Percentiles rank a stretch among this genome's conserved stretches.
Evolutionary conservation across 2,113 vertebrate species (phyloP).

Genomic region (Apeltes quadracus): DNA sequence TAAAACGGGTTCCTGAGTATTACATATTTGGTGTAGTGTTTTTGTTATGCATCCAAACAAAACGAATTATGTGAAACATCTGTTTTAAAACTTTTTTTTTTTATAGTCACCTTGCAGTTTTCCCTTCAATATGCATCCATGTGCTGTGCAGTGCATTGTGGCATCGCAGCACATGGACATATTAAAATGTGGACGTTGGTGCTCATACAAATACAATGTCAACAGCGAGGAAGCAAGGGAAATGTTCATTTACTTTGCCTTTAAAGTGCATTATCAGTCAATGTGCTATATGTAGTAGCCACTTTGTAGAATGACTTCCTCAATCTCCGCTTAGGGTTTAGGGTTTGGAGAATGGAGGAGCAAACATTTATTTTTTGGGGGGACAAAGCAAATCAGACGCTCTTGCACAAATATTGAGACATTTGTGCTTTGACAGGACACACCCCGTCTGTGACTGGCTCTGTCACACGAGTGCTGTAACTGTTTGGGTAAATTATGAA

Average conservation of each 20-base stretch:
- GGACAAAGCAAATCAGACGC: constrained; percentile 29
- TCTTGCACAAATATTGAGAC: constrained; percentile 1
- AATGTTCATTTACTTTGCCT: neutral
- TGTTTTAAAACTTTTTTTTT: neutral
- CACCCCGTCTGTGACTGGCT: constrained; percentile 9
- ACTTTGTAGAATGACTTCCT: constrained; percentile 10
- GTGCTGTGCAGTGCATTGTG: neutral
- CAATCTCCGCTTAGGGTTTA: no score
- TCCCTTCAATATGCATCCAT: neutral
- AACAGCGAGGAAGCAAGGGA: neutral
- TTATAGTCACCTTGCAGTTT: neutral
- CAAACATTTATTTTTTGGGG: constrained; percentile 33
- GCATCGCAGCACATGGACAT: neutral
- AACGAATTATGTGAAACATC: no score
- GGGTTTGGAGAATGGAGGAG: constrained; percentile 1
- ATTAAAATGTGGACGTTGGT: neutral
- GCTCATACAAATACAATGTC: neutral
- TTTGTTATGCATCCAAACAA: neutral
- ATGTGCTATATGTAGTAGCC: neutral
- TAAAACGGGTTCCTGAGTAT: neutral
- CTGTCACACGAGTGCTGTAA: constrained; percentile 2
- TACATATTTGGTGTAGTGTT: neutral
- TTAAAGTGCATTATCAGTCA: neutral
- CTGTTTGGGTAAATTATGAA: neutral
- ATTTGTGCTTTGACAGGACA: constrained; percentile 10